Evolutionary conservation across 2,888 invertebrate genomes (phyloP).

Genomic region (Trachelus stipa): DNA sequence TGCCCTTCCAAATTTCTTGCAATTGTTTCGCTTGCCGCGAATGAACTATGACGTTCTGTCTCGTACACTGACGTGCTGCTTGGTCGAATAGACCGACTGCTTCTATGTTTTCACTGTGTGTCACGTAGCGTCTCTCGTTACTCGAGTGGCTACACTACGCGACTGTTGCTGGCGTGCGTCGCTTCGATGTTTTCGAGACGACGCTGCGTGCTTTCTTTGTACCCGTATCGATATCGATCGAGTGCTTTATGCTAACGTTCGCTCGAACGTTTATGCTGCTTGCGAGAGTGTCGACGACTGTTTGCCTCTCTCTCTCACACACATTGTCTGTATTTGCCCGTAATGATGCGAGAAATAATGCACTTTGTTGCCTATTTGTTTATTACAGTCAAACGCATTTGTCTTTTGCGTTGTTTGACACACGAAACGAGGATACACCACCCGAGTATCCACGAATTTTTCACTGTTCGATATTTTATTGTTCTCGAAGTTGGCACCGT

Average conservation of each 20-base stretch:
- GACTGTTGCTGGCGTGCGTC: background rate
- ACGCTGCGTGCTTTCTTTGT: background rate
- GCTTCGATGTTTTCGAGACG: background rate
- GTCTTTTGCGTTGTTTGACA: background rate
- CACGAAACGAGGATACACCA: background rate
- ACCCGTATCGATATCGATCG: background rate
- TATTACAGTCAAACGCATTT: background rate
- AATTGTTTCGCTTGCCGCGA: background rate
- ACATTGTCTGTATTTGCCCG: no score
- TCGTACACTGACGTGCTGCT: background rate
- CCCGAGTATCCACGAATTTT: background rate
- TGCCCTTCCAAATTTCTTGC: no score
- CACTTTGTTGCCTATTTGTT: background rate
- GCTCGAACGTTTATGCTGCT: no score
- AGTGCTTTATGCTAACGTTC: no score
- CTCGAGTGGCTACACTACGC: background rate
- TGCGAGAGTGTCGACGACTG: no score
- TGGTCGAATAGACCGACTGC: background rate
- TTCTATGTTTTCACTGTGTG: no score
- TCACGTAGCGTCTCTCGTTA: no score
- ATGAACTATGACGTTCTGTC: slow-evolving; percentile 3
- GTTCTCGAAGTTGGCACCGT: no score
- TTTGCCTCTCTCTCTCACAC: no score
- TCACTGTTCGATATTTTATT: background rate
- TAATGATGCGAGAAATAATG: background rate